These are phyloP conservation scores for Ricordea florida DNA, from an alignment of 92 coral and sea anemone genomes.

Conservation along the genomic window DNA sequence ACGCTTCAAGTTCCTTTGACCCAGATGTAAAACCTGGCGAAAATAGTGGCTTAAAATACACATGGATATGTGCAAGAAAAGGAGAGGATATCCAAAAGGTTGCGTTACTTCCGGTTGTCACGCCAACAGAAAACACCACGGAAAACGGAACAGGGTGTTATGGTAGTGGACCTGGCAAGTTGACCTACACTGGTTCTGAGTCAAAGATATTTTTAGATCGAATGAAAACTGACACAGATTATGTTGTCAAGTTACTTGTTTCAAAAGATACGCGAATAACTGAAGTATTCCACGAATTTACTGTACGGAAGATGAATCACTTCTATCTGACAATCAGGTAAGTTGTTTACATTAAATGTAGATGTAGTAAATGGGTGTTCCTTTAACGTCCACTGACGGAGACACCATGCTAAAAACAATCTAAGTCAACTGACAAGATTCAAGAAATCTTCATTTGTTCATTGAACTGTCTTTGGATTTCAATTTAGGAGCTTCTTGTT, in stretches of 20 bases:
- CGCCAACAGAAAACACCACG: background rate
- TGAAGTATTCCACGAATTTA: slow-evolving; percentile 5
- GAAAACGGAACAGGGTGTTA: slow-evolving; percentile 46
- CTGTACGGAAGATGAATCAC: slow-evolving; percentile 3
- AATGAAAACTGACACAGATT: slow-evolving; percentile 17
- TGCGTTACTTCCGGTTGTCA: slow-evolving; percentile 8
- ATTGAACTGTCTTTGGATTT: too few species aligned
- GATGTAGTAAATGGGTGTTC: too few species aligned
- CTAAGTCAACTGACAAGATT: too few species aligned
- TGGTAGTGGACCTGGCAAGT: slow-evolving; percentile 60
- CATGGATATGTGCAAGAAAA: slow-evolving; percentile 68
- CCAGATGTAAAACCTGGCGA: slow-evolving; percentile 23
- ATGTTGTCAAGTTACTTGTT: slow-evolving; percentile 45
- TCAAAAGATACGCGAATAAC: slow-evolving; percentile 18
- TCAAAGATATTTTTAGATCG: slow-evolving; percentile 34
- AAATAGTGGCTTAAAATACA: slow-evolving; percentile 17
- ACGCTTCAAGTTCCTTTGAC: slow-evolving; percentile 47
- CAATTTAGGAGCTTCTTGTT: too few species aligned
- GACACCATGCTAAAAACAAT: too few species aligned
- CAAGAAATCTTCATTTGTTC: too few species aligned
- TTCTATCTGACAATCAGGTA: slow-evolving; percentile 39
- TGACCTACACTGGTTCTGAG: slow-evolving; percentile 31
- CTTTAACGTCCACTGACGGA: too few species aligned
- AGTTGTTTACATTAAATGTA: too few species aligned
- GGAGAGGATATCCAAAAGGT: background rate